Evolutionary conservation across 2,888 invertebrate species (phyloP).

Genomic region (Chouioia cunea): DNA sequence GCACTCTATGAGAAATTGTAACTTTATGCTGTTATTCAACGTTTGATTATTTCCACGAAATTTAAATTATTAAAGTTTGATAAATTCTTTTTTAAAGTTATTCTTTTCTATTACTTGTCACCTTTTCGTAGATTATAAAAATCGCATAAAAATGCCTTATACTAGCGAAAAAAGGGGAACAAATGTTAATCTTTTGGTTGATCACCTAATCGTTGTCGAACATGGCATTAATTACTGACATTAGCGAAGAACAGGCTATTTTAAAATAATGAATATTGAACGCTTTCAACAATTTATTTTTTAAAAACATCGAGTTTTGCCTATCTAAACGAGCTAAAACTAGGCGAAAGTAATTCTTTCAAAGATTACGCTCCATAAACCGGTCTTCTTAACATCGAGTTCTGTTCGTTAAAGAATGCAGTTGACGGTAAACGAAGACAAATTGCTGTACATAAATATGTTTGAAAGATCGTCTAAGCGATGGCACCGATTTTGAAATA

Average conservation of each 20-base stretch:
- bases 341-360: slow-evolving; percentile 55
- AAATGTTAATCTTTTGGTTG: no score
- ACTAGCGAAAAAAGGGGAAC: no score
- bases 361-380: slow-evolving; percentile 49
- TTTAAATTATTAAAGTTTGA: slow-evolving; percentile 13
- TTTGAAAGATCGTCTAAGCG: background rate
- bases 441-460: background rate
- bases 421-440: background rate
- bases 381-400: slow-evolving; percentile 23
- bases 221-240: no score
- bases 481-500: slow-evolving; percentile 21
- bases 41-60: slow-evolving; percentile 40
- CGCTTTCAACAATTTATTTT: slow-evolving; percentile 20
- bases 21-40: slow-evolving; percentile 39
- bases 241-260: no score
- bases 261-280: no score
- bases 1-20: slow-evolving; percentile 38
- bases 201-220: no score
- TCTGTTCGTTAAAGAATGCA: background rate
- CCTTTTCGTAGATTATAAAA: no score
- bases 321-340: slow-evolving; percentile 54
- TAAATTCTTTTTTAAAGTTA: slow-evolving; percentile 8
- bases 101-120: background rate
- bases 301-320: slow-evolving; percentile 53
- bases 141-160: no score